Conservation (phyloP, 2,113 vertebrate species). For the Bostrychus sinensis region DNA sequence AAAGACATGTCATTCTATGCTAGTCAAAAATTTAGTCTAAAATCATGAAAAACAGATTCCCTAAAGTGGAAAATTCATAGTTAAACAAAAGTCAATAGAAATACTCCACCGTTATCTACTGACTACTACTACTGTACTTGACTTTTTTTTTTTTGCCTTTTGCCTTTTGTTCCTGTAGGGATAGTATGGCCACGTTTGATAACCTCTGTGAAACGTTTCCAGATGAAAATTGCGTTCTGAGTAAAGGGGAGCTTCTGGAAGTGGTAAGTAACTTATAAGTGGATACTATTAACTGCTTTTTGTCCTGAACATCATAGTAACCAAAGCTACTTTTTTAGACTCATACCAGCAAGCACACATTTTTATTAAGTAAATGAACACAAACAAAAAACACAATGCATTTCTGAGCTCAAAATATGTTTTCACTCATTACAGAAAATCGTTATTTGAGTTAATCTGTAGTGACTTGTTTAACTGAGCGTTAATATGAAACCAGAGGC, state of each 20-base stretch:
- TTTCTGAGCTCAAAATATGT: background rate
- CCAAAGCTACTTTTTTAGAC: background rate
- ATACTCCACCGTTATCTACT: background rate
- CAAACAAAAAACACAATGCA: too few relatives aligned
- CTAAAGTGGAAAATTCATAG: background rate
- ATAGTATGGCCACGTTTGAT: conserved; percentile 78
- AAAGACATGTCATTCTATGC: too few relatives aligned
- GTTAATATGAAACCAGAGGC: conserved; percentile 40
- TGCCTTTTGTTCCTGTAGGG: conserved; percentile 69
- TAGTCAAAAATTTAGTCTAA: too few relatives aligned
- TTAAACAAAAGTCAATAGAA: background rate
- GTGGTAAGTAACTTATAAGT: conserved; percentile 74
- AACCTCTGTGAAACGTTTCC: conserved; percentile 88
- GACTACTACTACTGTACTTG: background rate
- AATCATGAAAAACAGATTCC: background rate
- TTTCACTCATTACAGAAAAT: conserved; percentile 32
- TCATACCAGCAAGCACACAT: background rate
- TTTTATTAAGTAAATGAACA: background rate
- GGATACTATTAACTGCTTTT: background rate
- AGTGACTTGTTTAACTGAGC: conserved; percentile 14
- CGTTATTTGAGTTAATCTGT: conserved; percentile 47
- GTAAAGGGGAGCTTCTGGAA: conserved; percentile 80
- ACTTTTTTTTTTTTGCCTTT: background rate
- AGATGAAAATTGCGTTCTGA: conserved; percentile 87
- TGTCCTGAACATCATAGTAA: background rate